Base-by-base conservation (phyloP, 2,888 invertebrate genomes). In the Dryococelus australis region DNA sequence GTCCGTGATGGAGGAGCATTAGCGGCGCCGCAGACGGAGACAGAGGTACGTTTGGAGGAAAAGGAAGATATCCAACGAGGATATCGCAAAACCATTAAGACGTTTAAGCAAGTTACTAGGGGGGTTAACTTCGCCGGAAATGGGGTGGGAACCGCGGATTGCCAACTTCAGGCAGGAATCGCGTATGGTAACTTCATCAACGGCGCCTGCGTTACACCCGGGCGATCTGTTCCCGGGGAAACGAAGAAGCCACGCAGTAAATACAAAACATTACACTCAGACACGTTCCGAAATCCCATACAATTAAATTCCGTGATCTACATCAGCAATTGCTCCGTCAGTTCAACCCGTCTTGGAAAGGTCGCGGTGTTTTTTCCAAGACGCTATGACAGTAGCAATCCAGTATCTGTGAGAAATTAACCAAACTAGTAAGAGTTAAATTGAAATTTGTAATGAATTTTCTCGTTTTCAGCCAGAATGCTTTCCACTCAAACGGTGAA, bases 81-180 rank as follows among this genome's bases (percentile, higher is more conserved):
- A 65, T 65, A 65, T 65, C 65, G 65, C 65, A 65, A 65, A 65
- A 65, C 65, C 65, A 65, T 65, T 65, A 65, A 65, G 65, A 24
- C 65, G 65, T 65, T 65, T 65, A 65, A 65, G 65, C 65, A 65
- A 65, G 65, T 65, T 65, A 65, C 65, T 5, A 65, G 20, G 65
- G 65, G 20, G 16, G 16, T 16, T 65, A 5, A 8, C 10, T 16
- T 16, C 10, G 20, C 5, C 4, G 10, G 65, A 16, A 65, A 16
- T 24, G 65, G 65, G 65, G n/a, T n/a, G n/a, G n/a, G n/a, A n/a
- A 65, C 5, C 65, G 4, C 4, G 13, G 65, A 20, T 16, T 16
- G 4, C 65, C 16, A 65, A 65, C 65, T 65, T 65, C 65, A 13
- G 24, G 65, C 65, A 24, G 20, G 10, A 65, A 65, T 65, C 65